These are phyloP conservation scores for Amiota communis DNA, from an alignment of 2,888 invertebrate genomes.

Conservation along the genomic window DNA sequence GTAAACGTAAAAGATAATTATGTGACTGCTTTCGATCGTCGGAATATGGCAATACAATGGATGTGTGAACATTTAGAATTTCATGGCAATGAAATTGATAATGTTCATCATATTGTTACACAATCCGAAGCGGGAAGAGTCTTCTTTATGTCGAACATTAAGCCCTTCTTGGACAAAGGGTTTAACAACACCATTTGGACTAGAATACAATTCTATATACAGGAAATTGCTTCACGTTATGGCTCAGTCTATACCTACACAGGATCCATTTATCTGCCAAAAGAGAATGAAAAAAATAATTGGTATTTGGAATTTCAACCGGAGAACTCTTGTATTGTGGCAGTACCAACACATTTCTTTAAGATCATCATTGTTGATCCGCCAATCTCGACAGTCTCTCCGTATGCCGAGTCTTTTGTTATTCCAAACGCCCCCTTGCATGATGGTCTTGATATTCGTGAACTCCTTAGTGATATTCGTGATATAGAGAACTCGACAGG, in stretches of 20 bases:
- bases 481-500: slow-evolving; percentile 59
- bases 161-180: slow-evolving; percentile 51
- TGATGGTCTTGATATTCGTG: slow-evolving; percentile 44
- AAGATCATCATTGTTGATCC: slow-evolving; percentile 56
- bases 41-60: slow-evolving; percentile 55
- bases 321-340: slow-evolving; percentile 52
- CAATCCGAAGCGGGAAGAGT: slow-evolving; percentile 57
- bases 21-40: slow-evolving; percentile 58
- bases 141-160: slow-evolving; percentile 57
- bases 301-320: slow-evolving; percentile 58
- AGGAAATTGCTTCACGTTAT: slow-evolving; percentile 42
- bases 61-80: slow-evolving; percentile 53
- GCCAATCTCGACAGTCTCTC: slow-evolving; percentile 35
- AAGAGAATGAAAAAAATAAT: slow-evolving; percentile 44
- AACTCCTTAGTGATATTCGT: slow-evolving; percentile 52
- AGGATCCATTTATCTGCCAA: slow-evolving; percentile 56
- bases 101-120: not conserved
- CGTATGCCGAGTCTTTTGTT: slow-evolving; percentile 60
- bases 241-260: slow-evolving; percentile 53
- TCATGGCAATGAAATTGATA: not conserved
- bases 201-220: slow-evolving; percentile 45
- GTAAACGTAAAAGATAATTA: slow-evolving; percentile 43
- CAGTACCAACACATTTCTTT: slow-evolving; percentile 58
- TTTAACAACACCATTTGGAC: slow-evolving; percentile 53
- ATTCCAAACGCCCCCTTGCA: slow-evolving; percentile 47